Evolutionary conservation across 2,797 vertebrate species (phyloP).

Genomic region (Enteromius treurensis): DNA sequence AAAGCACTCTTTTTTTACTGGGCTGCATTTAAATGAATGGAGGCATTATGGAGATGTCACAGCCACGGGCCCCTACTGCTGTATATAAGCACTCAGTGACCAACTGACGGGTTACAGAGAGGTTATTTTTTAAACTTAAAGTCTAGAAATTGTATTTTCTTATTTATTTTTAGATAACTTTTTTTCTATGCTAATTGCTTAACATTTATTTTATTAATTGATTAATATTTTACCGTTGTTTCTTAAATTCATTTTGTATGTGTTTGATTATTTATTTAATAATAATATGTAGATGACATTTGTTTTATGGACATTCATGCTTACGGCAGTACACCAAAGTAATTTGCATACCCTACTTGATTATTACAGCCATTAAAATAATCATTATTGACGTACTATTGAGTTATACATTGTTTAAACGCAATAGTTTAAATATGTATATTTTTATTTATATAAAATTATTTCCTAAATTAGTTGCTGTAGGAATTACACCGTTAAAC

Average conservation of each 20-base stretch:
- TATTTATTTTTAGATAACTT: background rate
- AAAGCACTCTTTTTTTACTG: slow-evolving; percentile 59
- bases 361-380: background rate
- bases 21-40: slow-evolving; percentile 69
- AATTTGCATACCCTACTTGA: background rate
- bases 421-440: background rate
- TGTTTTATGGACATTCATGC: background rate
- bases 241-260: background rate
- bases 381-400: background rate
- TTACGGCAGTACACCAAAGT: background rate
- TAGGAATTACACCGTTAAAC: background rate
- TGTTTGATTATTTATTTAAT: background rate
- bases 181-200: background rate
- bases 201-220: background rate
- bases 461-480: background rate
- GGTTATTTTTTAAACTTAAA: slow-evolving; percentile 9
- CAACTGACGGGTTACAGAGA: slow-evolving; percentile 15
- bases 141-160: background rate
- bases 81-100: slow-evolving; percentile 21
- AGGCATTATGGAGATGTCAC: slow-evolving; percentile 66
- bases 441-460: background rate
- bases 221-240: background rate
- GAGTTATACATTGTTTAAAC: background rate
- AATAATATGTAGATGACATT: no score
- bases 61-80: slow-evolving; percentile 34